Percentiles rank a stretch among this genome's conserved stretches.
These are phyloP conservation scores for Cybosia mesomella DNA, from an alignment of 2,888 invertebrate species.

Conservation along the genomic window DNA sequence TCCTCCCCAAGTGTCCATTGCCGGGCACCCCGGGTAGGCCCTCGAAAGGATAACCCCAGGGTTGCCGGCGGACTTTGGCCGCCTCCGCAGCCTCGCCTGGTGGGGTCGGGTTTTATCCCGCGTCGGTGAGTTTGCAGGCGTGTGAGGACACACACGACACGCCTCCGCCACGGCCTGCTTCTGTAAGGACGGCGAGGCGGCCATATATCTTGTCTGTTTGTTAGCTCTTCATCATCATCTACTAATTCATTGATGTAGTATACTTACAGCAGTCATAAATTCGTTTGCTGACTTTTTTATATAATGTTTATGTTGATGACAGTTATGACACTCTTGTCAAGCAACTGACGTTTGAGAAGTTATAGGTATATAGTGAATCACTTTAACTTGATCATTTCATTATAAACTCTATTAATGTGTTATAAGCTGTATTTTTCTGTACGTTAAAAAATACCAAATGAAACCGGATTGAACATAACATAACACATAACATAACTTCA, in stretches of 20 bases:
- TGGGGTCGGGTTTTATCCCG: no score
- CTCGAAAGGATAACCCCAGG: no score
- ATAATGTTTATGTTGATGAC: constrained; percentile 3
- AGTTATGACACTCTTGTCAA: constrained; percentile 22
- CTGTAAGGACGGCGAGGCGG: no score
- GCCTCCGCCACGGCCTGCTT: no score
- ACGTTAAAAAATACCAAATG: neutral
- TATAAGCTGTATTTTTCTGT: neutral
- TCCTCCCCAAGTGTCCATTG: no score
- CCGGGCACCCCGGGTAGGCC: no score
- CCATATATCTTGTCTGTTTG: neutral
- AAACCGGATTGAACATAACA: constrained; percentile 12
- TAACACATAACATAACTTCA: no score
- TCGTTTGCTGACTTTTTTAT: neutral
- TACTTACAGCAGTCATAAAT: neutral
- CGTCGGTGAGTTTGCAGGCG: no score
- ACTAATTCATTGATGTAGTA: neutral
- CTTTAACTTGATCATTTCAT: neutral
- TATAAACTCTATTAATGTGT: neutral
- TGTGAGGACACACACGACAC: no score
- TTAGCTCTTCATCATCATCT: constrained; percentile 1
- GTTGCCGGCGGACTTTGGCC: no score
- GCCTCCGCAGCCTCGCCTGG: no score
- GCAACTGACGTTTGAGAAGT: constrained; percentile 24
- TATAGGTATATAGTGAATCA: constrained; percentile 9